Evolutionary conservation across 2,113 vertebrate species (phyloP).

Genomic region (Charina bottae): DNA sequence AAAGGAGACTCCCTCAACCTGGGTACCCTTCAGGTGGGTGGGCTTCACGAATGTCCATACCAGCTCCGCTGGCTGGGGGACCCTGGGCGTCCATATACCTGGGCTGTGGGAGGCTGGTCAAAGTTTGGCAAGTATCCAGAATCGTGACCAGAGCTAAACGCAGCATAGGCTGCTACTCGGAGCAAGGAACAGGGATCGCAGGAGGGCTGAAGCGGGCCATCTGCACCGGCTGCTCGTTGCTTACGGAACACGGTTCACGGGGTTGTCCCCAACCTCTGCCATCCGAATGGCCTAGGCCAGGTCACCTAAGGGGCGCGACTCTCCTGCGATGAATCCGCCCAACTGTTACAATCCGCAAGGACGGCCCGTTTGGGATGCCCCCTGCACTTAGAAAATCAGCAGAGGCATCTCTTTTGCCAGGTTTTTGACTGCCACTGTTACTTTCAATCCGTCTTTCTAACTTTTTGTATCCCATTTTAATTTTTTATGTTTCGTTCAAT

Average conservation of each 20-base stretch:
- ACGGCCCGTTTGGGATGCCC: neutral
- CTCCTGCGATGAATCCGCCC: neutral
- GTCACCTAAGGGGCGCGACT: neutral
- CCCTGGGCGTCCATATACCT: neutral
- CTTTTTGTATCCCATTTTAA: neutral
- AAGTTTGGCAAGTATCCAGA: neutral
- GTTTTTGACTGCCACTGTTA: neutral
- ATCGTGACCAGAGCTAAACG: neutral
- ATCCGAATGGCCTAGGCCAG: neutral
- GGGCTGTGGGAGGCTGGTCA: neutral
- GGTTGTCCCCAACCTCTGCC: fast-evolving
- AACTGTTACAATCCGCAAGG: neutral
- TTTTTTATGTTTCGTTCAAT: neutral
- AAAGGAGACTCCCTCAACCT: neutral
- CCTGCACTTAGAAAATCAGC: neutral
- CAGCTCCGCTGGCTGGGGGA: neutral
- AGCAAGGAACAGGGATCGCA: neutral
- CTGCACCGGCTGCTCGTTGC: neutral
- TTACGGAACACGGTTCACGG: neutral
- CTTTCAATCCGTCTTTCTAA: neutral
- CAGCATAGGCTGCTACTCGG: neutral
- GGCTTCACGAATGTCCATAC: neutral
- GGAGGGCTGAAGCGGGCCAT: neutral
- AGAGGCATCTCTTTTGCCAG: neutral
- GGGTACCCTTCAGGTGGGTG: neutral